Conservation (phyloP, 2,888 invertebrate genomes). For the Lamellibrachia columna region DNA sequence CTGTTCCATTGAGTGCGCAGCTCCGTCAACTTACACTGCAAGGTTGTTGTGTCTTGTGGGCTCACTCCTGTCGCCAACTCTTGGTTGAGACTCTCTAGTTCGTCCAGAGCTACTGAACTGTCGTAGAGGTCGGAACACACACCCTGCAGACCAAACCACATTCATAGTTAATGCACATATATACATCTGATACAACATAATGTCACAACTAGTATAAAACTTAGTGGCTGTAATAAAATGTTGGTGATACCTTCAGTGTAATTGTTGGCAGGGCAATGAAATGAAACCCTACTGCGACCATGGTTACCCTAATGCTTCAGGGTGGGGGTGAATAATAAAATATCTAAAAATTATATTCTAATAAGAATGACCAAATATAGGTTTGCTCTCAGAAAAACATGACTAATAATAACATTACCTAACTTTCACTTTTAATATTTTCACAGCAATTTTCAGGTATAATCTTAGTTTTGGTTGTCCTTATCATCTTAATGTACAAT, state of each 20-base stretch:
- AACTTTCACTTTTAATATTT: not conserved
- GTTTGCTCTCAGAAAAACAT: not conserved
- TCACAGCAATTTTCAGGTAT: not conserved
- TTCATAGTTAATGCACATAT: not conserved
- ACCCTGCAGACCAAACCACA: conserved; percentile 23
- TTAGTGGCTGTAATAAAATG: not conserved
- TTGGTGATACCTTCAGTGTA: not conserved
- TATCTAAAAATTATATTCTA: not conserved
- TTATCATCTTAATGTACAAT: not conserved
- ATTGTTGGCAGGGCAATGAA: not conserved
- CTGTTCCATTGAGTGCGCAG: conserved; percentile 81
- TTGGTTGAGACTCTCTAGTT: conserved; percentile 80
- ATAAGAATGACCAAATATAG: not conserved
- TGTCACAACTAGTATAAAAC: not conserved
- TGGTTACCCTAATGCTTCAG: not conserved
- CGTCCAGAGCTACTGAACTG: conserved; percentile 78
- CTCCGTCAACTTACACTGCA: conserved; percentile 79
- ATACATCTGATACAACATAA: not conserved
- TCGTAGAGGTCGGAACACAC: conserved; percentile 81
- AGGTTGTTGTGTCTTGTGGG: conserved; percentile 75
- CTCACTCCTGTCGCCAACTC: conserved; percentile 72
- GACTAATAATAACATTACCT: not conserved
- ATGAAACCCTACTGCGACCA: not conserved
- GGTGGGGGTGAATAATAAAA: too few species aligned
- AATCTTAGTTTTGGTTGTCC: not conserved